These are phyloP conservation scores for Callyntrura sp. DNA, from an alignment of 2,888 invertebrate species.

Conservation along the genomic window DNA sequence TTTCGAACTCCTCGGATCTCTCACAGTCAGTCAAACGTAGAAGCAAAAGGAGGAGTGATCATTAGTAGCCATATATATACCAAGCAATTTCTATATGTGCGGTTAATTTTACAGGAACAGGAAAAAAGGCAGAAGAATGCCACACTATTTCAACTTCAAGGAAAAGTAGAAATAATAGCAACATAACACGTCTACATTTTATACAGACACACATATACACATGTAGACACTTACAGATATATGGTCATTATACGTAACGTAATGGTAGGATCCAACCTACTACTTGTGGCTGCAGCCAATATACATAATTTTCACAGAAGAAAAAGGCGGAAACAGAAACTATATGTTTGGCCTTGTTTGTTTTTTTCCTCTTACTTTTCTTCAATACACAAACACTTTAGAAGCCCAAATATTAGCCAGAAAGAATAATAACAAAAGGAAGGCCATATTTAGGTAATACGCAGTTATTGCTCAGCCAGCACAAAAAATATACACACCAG, in stretches of 20 bases:
- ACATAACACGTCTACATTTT: neutral
- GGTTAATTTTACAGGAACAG: slow-evolving; percentile 52
- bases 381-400: neutral
- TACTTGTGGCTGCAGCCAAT: neutral
- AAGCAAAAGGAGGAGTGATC: slow-evolving; percentile 24
- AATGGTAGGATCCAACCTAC: no score
- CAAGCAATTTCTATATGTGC: slow-evolving; percentile 52
- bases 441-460: slow-evolving; percentile 17
- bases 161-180: slow-evolving; percentile 29
- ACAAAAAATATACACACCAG: neutral
- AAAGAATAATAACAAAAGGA: neutral
- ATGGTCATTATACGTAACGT: no score
- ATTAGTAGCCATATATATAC: slow-evolving; percentile 37
- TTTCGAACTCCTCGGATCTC: slow-evolving; percentile 48
- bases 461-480: neutral
- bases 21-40: slow-evolving; percentile 42
- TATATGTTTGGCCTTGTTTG: no score
- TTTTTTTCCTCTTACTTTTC: neutral
- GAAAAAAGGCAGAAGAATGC: slow-evolving; percentile 14
- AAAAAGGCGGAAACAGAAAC: neutral
- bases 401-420: slow-evolving; percentile 9
- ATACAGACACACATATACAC: neutral
- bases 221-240: no score
- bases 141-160: slow-evolving; percentile 46
- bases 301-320: neutral